phyloP scores from a whole-genome alignment of 2,888 invertebrate species.

The Argyresthia albistria region DNA sequence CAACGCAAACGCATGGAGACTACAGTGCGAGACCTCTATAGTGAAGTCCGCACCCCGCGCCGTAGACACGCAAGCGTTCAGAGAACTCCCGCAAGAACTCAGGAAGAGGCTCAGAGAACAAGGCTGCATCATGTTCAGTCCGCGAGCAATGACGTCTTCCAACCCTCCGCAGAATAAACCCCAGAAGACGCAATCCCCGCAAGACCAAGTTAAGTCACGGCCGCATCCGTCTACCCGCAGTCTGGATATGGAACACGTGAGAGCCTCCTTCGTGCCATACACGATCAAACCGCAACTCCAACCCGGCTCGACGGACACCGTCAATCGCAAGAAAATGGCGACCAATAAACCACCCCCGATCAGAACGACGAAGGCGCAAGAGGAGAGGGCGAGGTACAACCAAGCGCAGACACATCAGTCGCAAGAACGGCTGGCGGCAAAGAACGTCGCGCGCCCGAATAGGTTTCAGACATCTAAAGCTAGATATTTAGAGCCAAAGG shows the following conservation, averaged over 20 bases:
- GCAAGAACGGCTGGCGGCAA: constrained; percentile 22
- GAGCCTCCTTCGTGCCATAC: constrained; percentile 47
- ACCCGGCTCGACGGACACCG: constrained; percentile 17
- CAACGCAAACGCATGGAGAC: constrained; percentile 33
- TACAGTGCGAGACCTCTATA: constrained; percentile 42
- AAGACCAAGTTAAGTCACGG: constrained; percentile 16
- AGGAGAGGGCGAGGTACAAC: constrained; percentile 51
- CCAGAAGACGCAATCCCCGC: constrained; percentile 2
- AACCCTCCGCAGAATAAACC: constrained; percentile 9
- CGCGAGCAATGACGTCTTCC: constrained; percentile 20
- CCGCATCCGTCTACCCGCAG: constrained; percentile 19
- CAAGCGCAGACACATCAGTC: constrained; percentile 33
- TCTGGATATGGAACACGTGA: constrained; percentile 43
- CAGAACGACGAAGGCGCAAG: constrained; percentile 54
- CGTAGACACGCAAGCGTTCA: constrained; percentile 38
- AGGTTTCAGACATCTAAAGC: constrained; percentile 61
- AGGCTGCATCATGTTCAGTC: constrained; percentile 41
- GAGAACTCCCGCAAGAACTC: constrained; percentile 38
- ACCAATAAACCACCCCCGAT: constrained; percentile 29
- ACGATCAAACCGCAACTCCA: constrained; percentile 28
- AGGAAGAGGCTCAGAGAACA: constrained; percentile 43
- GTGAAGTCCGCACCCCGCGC: constrained; percentile 42
- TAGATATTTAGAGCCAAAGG: constrained; percentile 73
- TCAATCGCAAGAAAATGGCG: constrained; percentile 22
- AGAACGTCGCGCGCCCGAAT: constrained; percentile 20